Conservation (phyloP, 1,140 invertebrate genomes). For the Centruroides vittatus region DNA sequence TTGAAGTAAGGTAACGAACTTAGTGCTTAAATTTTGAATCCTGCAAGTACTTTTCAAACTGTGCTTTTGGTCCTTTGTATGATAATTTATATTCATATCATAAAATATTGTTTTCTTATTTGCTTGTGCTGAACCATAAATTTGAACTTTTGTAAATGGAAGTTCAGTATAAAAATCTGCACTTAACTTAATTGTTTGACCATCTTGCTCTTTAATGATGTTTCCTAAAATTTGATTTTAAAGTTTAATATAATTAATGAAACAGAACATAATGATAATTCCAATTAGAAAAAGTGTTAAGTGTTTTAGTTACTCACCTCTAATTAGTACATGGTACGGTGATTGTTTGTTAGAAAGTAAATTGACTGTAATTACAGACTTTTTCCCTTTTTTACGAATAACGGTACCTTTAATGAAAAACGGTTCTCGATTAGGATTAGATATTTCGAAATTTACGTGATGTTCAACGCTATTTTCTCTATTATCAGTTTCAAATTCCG, state of each 20-base stretch:
- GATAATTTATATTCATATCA: too few species aligned
- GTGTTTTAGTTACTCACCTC: not conserved
- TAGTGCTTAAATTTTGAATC: too few species aligned
- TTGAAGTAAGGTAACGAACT: not conserved
- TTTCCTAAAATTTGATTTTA: conserved; percentile 3
- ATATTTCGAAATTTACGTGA: not conserved
- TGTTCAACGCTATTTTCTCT: conserved; percentile 7
- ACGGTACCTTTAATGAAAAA: conserved; percentile 7
- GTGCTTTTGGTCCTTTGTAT: too few species aligned
- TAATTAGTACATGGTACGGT: not conserved
- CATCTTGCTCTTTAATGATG: conserved; percentile 2
- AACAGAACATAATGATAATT: not conserved
- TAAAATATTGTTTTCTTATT: too few species aligned
- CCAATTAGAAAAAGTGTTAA: too few species aligned
- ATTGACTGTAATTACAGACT: conserved; percentile 6
- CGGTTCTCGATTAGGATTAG: not conserved
- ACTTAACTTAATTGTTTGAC: too few species aligned
- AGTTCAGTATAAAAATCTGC: too few species aligned
- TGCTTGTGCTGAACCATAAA: too few species aligned
- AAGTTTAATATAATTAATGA: not conserved
- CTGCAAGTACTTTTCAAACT: too few species aligned
- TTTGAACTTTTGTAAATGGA: too few species aligned
- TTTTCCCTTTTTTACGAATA: conserved; percentile 3
- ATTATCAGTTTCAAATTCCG: not conserved
- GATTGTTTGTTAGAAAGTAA: conserved; percentile 2